These are phyloP conservation scores for Caenorhabditis plicata DNA, from an alignment of 2,888 invertebrate species.

Conservation along the genomic window DNA sequence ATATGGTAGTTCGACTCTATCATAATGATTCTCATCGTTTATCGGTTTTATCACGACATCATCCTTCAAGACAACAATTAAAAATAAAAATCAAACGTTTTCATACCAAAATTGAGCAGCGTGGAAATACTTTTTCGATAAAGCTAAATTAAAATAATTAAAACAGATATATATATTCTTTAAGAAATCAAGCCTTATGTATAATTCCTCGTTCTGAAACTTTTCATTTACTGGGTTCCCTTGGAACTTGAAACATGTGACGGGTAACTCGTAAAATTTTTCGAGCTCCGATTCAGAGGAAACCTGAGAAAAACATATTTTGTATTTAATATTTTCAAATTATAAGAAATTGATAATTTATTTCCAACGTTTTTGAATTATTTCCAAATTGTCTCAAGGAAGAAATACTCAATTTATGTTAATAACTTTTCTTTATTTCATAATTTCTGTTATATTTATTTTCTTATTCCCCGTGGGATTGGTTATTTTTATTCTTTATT, in stretches of 20 bases:
- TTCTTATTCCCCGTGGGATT: too few relatives aligned
- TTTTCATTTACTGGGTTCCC: conserved; percentile 53
- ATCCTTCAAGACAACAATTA: too few relatives aligned
- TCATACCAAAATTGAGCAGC: conserved; percentile 50
- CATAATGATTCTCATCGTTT: too few relatives aligned
- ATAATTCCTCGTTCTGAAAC: conserved; percentile 32
- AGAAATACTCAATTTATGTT: too few relatives aligned
- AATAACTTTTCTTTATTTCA: too few relatives aligned
- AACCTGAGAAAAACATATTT: conserved; percentile 50
- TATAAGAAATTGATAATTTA: not conserved
- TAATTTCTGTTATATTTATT: too few relatives aligned
- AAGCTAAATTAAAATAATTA: conserved; percentile 40
- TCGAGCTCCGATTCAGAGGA: conserved; percentile 46
- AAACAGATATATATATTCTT: too few relatives aligned
- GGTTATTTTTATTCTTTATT: too few relatives aligned
- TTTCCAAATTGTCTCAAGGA: too few relatives aligned
- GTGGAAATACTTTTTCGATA: conserved; percentile 54
- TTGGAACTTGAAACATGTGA: conserved; percentile 56
- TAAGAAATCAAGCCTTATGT: conserved; percentile 28
- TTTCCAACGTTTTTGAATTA: too few relatives aligned
- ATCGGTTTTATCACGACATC: not conserved
- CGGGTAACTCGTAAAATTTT: conserved; percentile 49
- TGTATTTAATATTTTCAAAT: not conserved
- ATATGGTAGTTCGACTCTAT: too few relatives aligned
- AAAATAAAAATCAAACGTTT: too few relatives aligned